Evolutionary conservation across 2,113 vertebrate genomes (phyloP).

Genomic region (Dasyurus viverrinus): DNA sequence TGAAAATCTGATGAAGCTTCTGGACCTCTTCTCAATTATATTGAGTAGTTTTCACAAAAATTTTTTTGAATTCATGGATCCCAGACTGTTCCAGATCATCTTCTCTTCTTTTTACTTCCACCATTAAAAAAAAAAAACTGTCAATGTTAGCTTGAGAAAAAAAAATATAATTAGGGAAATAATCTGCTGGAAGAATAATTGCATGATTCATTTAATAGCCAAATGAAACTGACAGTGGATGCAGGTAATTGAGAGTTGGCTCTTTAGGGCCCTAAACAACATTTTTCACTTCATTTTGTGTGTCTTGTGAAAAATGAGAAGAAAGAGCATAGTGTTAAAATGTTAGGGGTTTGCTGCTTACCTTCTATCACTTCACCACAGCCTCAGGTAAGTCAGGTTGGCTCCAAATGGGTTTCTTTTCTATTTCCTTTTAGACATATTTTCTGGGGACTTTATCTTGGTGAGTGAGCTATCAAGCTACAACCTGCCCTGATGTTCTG

Average conservation of each 20-base stretch:
- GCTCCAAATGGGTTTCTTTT: neutral
- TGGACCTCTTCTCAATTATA: neutral
- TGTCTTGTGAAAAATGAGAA: neutral
- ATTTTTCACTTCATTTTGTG: neutral
- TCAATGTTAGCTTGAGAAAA: neutral
- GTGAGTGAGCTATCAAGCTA: accelerated
- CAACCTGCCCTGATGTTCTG: neutral
- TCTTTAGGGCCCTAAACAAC: neutral
- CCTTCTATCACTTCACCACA: neutral
- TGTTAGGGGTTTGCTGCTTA: neutral
- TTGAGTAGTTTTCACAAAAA: neutral
- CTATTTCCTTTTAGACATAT: neutral
- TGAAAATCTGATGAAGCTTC: neutral
- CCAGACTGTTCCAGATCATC: neutral
- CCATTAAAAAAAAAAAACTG: neutral
- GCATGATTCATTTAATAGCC: slow-evolving; percentile 1
- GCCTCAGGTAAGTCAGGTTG: neutral
- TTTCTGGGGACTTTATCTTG: neutral
- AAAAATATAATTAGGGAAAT: neutral
- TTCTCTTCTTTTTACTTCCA: neutral
- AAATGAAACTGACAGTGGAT: neutral
- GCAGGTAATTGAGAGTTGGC: neutral
- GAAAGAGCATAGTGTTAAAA: neutral
- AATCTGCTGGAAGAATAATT: neutral
- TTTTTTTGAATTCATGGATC: neutral